These are phyloP conservation scores for Scaeva pyrastri DNA, from an alignment of 2,888 invertebrate genomes.

Conservation along the genomic window DNA sequence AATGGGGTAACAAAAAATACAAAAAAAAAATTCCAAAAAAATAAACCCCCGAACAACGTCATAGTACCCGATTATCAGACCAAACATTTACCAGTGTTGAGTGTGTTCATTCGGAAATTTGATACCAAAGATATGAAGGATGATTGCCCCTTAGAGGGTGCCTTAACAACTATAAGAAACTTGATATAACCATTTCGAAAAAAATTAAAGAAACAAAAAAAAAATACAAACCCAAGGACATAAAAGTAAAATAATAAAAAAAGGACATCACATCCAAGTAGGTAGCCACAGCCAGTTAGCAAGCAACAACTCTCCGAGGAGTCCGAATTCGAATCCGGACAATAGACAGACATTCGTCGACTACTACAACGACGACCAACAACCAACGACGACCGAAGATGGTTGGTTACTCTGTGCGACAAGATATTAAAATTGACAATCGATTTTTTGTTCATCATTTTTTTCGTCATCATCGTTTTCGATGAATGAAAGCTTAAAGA, in stretches of 20 bases:
- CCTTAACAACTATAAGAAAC: conserved; percentile 46
- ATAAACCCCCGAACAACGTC: conserved; percentile 18
- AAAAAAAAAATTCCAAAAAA: no score
- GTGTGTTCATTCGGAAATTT: conserved; percentile 73
- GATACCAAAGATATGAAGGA: conserved; percentile 72
- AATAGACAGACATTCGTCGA: conserved; percentile 57
- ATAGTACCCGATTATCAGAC: conserved; percentile 54
- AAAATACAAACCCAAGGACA: conserved; percentile 20
- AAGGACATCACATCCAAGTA: conserved; percentile 16
- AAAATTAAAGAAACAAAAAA: conserved; percentile 1
- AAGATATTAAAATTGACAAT: conserved; percentile 69
- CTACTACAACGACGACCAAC: no score
- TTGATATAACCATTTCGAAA: conserved; percentile 47
- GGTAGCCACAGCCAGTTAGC: no score
- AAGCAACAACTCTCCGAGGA: conserved; percentile 55
- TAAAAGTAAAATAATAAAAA: conserved; percentile 18
- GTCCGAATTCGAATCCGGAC: conserved; percentile 45
- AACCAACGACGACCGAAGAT: no score
- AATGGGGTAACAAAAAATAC: conserved; percentile 10
- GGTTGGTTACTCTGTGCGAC: conserved; percentile 50
- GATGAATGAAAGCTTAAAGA: conserved; percentile 63
- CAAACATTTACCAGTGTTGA: conserved; percentile 60
- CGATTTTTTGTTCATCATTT: conserved; percentile 37
- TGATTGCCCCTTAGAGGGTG: conserved; percentile 70
- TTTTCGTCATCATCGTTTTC: not conserved